Conservation (phyloP, 2,888 invertebrate genomes). For the Calephelis perditalis region DNA sequence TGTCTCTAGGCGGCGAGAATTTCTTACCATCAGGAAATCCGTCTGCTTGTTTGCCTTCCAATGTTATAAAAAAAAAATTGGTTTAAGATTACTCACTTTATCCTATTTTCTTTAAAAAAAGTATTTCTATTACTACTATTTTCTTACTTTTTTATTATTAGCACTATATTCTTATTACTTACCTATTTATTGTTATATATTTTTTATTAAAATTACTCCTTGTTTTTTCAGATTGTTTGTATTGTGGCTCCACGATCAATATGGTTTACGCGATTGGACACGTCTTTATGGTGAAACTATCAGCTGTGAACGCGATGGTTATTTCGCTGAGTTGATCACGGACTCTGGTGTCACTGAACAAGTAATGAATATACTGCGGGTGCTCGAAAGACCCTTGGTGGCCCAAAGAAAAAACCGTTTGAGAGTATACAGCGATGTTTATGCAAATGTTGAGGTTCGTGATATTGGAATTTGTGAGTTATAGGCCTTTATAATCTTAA, state of each 20-base stretch:
- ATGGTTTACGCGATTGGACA: conserved; percentile 58
- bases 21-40: too few species aligned
- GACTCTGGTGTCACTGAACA: conserved; percentile 61
- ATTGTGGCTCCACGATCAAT: conserved; percentile 62
- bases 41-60: too few species aligned
- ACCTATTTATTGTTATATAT: too few species aligned
- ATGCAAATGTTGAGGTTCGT: conserved; percentile 61
- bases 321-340: conserved; percentile 58
- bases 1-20: too few species aligned
- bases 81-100: too few species aligned
- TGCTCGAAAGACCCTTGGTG: conserved; percentile 62
- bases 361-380: conserved; percentile 53
- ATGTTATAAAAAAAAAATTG: too few species aligned
- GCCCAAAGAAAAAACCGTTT: conserved; percentile 50
- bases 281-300: conserved; percentile 44
- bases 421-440: conserved; percentile 58
- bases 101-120: too few species aligned
- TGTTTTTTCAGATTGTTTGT: conserved; percentile 48
- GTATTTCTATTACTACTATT: too few species aligned
- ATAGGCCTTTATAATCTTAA: too few species aligned
- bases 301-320: conserved; percentile 59
- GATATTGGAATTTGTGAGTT: not conserved
- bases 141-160: too few species aligned
- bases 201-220: too few species aligned
- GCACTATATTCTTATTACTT: too few species aligned